phyloP scores from a whole-genome alignment of 2,113 vertebrate genomes.

The Dendropsophus ebraccatus region DNA sequence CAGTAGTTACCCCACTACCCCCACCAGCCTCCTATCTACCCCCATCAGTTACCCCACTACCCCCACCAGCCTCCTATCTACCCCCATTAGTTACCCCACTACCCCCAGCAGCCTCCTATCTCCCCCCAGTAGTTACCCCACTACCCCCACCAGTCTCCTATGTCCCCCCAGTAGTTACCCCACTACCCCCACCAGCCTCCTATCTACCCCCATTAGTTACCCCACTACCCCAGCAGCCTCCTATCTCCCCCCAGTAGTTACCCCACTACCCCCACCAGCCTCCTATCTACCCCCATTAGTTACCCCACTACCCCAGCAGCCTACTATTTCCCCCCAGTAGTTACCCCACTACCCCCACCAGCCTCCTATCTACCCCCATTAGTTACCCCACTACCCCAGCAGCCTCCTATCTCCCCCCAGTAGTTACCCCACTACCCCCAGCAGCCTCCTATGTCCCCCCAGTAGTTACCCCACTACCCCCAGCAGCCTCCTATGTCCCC shows the following conservation, averaged over 20 bases:
- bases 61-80: too few relatives aligned
- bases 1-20: too few relatives aligned
- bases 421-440: not conserved
- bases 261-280: not conserved
- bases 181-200: not conserved
- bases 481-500: not conserved
- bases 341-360: too few relatives aligned
- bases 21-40: too few relatives aligned
- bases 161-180: too few relatives aligned
- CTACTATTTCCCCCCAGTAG: not conserved
- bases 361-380: not conserved
- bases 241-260: not conserved
- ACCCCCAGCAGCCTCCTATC: too few relatives aligned
- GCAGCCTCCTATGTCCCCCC: not conserved
- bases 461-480: rapidly evolving
- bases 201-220: not conserved
- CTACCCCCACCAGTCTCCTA: too few relatives aligned
- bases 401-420: not conserved
- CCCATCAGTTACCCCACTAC: too few relatives aligned
- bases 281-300: not conserved
- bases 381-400: not conserved
- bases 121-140: too few relatives aligned
- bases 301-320: not conserved
- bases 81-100: too few relatives aligned
- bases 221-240: not conserved